phyloP scores from a whole-genome alignment of 2,113 vertebrate genomes.

The Eulacestoma nigropectus region DNA sequence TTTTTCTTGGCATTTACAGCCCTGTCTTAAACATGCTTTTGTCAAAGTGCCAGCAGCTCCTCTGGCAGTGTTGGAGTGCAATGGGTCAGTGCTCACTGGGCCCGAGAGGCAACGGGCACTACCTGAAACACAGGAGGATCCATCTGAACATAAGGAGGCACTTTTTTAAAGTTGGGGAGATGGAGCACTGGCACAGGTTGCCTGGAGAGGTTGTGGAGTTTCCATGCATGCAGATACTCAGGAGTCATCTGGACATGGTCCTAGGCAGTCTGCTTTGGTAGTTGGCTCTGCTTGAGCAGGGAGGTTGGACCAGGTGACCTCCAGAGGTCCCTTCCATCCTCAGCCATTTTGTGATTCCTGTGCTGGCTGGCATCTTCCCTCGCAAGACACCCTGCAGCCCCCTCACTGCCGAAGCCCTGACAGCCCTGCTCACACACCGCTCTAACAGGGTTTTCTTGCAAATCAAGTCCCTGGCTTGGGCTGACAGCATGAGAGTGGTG shows the following conservation, averaged over 20 bases:
- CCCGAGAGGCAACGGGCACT: fast-evolving
- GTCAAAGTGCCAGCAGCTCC: background rate
- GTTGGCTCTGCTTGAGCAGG: background rate
- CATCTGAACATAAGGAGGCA: background rate
- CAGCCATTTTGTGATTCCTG: background rate
- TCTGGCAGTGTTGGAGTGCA: background rate
- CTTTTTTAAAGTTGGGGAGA: background rate
- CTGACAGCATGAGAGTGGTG: background rate
- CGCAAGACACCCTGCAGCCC: background rate
- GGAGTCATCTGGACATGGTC: background rate
- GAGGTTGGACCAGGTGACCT: background rate
- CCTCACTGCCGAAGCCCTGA: background rate
- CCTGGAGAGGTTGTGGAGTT: background rate
- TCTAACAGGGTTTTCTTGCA: background rate
- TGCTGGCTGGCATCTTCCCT: background rate
- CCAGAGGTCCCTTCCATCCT: background rate
- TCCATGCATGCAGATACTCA: background rate
- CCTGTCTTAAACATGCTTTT: background rate
- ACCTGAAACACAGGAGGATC: background rate
- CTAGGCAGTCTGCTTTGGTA: background rate
- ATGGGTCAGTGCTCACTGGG: background rate
- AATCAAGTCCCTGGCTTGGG: background rate
- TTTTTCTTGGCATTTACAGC: background rate
- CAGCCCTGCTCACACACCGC: background rate
- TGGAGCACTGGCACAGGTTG: background rate